A percentile compares a stretch with the other conserved stretches of the same genome.
Conservation (phyloP, 2,113 vertebrate genomes). For the Galemys pyrenaicus region DNA sequence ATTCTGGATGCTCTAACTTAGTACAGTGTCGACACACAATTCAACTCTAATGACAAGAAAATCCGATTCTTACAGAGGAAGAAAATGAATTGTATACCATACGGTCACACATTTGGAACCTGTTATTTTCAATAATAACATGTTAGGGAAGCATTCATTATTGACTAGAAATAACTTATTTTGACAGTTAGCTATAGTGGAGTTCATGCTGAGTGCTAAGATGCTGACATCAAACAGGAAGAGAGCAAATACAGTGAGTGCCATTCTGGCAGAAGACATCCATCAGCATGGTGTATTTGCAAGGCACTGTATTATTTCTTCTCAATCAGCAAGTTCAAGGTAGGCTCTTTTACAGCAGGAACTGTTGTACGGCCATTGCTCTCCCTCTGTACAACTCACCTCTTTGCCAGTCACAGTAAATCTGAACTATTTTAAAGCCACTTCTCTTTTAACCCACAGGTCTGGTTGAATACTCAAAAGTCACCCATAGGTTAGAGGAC, state of each 20-base stretch:
- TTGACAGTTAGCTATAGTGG: conserved; percentile 70
- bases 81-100: conserved; percentile 69
- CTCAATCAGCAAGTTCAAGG: conserved; percentile 80
- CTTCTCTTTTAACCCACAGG: conserved; percentile 71
- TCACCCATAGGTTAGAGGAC: conserved; percentile 57
- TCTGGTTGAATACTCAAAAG: conserved; percentile 73
- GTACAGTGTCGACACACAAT: background rate
- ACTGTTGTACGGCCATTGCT: conserved; percentile 50
- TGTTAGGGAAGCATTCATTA: conserved; percentile 79
- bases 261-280: conserved; percentile 74
- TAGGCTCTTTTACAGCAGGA: conserved; percentile 68
- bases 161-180: conserved; percentile 80
- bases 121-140: conserved; percentile 83
- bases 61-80: conserved; percentile 60
- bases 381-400: conserved; percentile 41
- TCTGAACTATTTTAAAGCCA: conserved; percentile 71
- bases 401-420: conserved; percentile 55
- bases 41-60: conserved; percentile 68
- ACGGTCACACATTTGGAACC: conserved; percentile 74
- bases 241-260: conserved; percentile 74
- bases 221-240: conserved; percentile 80
- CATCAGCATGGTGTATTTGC: conserved; percentile 68
- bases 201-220: conserved; percentile 78
- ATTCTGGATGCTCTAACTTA: conserved; percentile 37
- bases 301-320: conserved; percentile 69